Evolutionary conservation across 2,888 invertebrate species (phyloP).

Genomic region (Marasmarcha lunaedactyla): DNA sequence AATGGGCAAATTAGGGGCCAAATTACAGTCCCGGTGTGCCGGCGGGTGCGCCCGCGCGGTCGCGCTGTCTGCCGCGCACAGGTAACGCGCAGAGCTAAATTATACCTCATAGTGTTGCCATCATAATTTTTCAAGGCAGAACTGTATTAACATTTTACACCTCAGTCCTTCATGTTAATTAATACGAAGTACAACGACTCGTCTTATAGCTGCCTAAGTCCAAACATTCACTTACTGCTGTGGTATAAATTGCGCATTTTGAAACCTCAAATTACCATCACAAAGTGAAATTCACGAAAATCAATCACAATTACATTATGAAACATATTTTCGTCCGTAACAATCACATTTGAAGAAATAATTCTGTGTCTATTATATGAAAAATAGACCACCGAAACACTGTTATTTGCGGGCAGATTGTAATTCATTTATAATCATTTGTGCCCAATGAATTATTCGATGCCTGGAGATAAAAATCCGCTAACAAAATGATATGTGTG

Average conservation of each 20-base stretch:
- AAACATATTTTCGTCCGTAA: too few relatives aligned
- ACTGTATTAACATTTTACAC: too few relatives aligned
- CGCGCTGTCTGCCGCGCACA: constrained; percentile 20
- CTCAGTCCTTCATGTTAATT: too few relatives aligned
- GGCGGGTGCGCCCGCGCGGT: constrained; percentile 41
- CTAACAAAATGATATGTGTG: constrained; percentile 58
- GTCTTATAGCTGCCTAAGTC: not conserved
- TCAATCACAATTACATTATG: too few relatives aligned
- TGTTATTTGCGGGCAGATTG: constrained; percentile 1
- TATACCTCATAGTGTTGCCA: too few relatives aligned
- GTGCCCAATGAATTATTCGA: constrained; percentile 22
- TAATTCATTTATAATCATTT: constrained; percentile 6
- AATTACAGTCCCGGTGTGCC: constrained; percentile 53
- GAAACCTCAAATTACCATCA: too few relatives aligned
- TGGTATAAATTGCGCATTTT: too few relatives aligned
- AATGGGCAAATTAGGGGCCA: constrained; percentile 53
- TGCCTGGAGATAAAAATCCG: constrained; percentile 28
- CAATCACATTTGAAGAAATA: too few relatives aligned
- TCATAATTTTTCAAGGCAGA: too few relatives aligned
- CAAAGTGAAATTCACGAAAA: too few relatives aligned
- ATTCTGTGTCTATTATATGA: too few relatives aligned
- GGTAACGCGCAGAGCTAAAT: not conserved
- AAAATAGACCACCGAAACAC: constrained; percentile 1
- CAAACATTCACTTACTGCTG: too few relatives aligned
- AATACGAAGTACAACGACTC: not conserved